Conservation (phyloP, 2,888 invertebrate genomes). For the Parnassius mnemosyne region DNA sequence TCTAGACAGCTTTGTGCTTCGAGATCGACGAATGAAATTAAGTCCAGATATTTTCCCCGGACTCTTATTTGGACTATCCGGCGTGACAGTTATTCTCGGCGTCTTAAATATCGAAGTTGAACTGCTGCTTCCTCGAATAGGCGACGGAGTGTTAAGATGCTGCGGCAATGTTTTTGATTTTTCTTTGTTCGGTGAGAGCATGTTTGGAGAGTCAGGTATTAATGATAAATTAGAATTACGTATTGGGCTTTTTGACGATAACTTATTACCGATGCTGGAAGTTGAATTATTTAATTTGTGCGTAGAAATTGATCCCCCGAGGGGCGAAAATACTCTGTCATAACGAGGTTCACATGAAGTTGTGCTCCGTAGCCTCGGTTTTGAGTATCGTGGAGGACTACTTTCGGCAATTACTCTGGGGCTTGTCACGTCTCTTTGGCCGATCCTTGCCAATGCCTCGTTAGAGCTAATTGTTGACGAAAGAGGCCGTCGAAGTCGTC, state of each 20-base stretch:
- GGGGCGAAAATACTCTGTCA: conserved; percentile 70
- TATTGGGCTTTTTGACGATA: conserved; percentile 55
- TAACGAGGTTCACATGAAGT: conserved; percentile 72
- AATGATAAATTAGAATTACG: conserved; percentile 71
- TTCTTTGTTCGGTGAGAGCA: conserved; percentile 70
- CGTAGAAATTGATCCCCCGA: conserved; percentile 59
- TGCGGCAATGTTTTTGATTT: conserved; percentile 83
- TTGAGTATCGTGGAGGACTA: conserved; percentile 53
- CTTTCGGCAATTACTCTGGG: conserved; percentile 67
- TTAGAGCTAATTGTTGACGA: conserved; percentile 71
- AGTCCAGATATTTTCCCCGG: conserved; percentile 75
- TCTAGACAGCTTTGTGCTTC: conserved; percentile 86
- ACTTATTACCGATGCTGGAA: conserved; percentile 57
- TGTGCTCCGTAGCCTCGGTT: conserved; percentile 66
- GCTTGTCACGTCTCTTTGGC: conserved; percentile 64
- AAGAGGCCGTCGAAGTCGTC: conserved; percentile 64
- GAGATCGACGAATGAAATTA: conserved; percentile 85
- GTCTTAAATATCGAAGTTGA: conserved; percentile 71
- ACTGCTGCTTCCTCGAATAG: conserved; percentile 71
- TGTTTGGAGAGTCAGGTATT: conserved; percentile 69
- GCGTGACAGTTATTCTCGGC: conserved; percentile 68
- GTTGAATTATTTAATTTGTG: conserved; percentile 66
- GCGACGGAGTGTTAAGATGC: conserved; percentile 73
- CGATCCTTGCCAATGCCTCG: conserved; percentile 64
- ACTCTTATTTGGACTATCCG: conserved; percentile 78